These are phyloP conservation scores for Sinocyclocheilus grahami DNA, from an alignment of 2,113 vertebrate genomes.

Conservation along the genomic window DNA sequence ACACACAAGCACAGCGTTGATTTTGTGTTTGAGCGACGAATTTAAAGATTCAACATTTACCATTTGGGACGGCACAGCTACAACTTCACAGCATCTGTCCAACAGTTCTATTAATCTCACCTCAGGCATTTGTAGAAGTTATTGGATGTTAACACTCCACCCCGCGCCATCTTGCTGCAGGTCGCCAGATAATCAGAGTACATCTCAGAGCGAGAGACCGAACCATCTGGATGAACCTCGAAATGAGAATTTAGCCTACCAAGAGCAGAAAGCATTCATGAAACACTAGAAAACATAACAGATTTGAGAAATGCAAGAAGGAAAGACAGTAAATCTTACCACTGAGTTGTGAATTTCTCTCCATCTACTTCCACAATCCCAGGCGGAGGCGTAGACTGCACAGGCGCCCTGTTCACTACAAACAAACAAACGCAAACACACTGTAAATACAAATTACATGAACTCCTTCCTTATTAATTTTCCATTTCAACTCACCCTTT, in stretches of 20 bases:
- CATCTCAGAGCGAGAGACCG: slow-evolving; percentile 94
- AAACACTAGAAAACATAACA: neutral
- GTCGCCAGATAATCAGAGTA: slow-evolving; percentile 97
- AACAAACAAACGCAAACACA: slow-evolving; percentile 20
- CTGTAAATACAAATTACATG: neutral
- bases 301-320: neutral
- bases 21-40: too few species aligned
- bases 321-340: slow-evolving; percentile 77
- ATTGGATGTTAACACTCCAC: slow-evolving; percentile 92
- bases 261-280: slow-evolving; percentile 45
- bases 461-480: neutral
- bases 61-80: neutral
- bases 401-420: slow-evolving; percentile 81
- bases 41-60: neutral
- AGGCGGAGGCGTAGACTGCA: slow-evolving; percentile 84
- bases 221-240: slow-evolving; percentile 87
- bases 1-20: slow-evolving; percentile 1
- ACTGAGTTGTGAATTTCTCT: slow-evolving; percentile 97
- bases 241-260: slow-evolving; percentile 95
- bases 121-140: slow-evolving; percentile 98
- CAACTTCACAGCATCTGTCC: neutral
- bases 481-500: neutral
- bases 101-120: slow-evolving; percentile 69
- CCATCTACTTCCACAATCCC: slow-evolving; percentile 97
- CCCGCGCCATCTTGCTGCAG: slow-evolving; percentile 94